Conservation (phyloP, 1,140 invertebrate species). For the Orius insidiosus region DNA sequence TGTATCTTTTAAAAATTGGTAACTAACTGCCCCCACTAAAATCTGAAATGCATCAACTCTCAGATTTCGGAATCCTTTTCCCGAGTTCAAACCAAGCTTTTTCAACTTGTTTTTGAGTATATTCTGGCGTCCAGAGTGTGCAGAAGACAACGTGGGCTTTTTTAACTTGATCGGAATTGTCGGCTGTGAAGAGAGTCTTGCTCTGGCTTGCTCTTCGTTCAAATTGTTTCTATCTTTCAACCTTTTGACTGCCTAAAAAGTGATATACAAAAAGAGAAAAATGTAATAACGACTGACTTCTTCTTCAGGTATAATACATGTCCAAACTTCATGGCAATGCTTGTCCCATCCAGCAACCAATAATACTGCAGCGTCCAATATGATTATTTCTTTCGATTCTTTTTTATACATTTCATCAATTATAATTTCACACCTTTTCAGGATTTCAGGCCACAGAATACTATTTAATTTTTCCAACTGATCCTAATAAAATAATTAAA, state of each 20-base stretch:
- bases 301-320: constrained; percentile 61
- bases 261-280: constrained; percentile 1
- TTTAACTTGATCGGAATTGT: constrained; percentile 55
- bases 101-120: constrained; percentile 67
- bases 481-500: constrained; percentile 29
- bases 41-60: neutral
- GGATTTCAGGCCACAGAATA: constrained; percentile 82
- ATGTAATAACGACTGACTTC: constrained; percentile 37
- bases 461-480: constrained; percentile 60
- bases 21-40: no score
- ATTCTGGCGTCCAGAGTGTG: constrained; percentile 68
- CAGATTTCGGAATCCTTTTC: constrained; percentile 9
- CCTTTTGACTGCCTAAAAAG: constrained; percentile 51
- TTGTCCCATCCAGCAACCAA: constrained; percentile 72
- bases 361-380: constrained; percentile 86
- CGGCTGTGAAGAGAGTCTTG: constrained; percentile 57
- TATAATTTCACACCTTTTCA: constrained; percentile 39
- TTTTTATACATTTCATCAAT: constrained; percentile 31
- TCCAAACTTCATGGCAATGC: constrained; percentile 83
- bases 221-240: constrained; percentile 63
- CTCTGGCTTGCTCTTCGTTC: constrained; percentile 49
- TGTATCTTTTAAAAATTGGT: no score
- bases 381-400: constrained; percentile 43
- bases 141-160: constrained; percentile 77
- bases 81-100: constrained; percentile 48